A percentile compares a stretch with the other conserved stretches of the same genome.
Evolutionary conservation across 1,140 invertebrate species (phyloP).

Genomic region (Cepaea nemoralis): DNA sequence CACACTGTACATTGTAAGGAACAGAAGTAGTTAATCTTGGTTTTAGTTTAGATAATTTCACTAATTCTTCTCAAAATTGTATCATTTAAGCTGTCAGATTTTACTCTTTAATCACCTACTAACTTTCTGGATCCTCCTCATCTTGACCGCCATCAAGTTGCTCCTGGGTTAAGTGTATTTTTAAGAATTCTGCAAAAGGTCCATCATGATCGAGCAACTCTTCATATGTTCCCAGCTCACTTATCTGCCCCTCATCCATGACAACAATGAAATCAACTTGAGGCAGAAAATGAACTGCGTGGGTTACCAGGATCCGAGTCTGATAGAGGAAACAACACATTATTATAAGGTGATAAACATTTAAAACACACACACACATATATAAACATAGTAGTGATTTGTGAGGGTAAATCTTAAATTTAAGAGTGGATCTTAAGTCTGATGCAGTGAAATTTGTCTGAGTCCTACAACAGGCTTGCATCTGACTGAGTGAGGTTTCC

Average conservation of each 20-base stretch:
- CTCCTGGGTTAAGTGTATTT: constrained; percentile 51
- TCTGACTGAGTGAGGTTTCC: no score
- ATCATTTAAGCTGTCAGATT: no score
- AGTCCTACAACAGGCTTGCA: no score
- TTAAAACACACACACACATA: no score
- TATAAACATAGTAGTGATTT: no score
- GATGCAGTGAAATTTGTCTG: no score
- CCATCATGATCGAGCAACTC: constrained; percentile 63
- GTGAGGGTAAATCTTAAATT: no score
- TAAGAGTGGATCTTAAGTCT: no score
- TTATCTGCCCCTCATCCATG: constrained; percentile 65
- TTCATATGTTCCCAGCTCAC: constrained; percentile 68
- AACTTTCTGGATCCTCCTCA: constrained; percentile 58
- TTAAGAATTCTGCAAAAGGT: constrained; percentile 66
- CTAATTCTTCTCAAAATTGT: no score
- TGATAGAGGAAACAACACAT: constrained; percentile 9
- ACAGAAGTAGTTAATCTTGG: no score
- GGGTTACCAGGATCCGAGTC: constrained; percentile 70
- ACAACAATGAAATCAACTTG: constrained; percentile 69
- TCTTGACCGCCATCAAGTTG: constrained; percentile 40
- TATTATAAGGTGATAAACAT: neutral
- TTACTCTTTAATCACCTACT: constrained; percentile 15
- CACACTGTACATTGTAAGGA: no score
- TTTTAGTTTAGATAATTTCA: no score
- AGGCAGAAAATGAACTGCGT: constrained; percentile 68